Base-by-base conservation (phyloP, 1,140 invertebrate species). In the Centruroides vittatus region DNA sequence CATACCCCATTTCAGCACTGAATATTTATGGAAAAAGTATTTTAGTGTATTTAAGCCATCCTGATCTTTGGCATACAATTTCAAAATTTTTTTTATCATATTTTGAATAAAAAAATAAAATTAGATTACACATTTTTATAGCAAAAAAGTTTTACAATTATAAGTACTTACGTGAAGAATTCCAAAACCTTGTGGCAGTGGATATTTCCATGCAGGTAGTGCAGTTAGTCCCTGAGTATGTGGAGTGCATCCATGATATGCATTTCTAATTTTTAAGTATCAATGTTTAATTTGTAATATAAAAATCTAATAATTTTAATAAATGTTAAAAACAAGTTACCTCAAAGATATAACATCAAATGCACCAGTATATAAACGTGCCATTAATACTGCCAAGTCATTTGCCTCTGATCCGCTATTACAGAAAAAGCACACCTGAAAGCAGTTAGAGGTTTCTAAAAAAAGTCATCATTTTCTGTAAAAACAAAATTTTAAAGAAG, bases 391-490 rank as follows among this genome's bases (percentile, higher is more conserved):
- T 0, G 94, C 94, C 49, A 98, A 75, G 72, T 98, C 95, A 73
- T 97, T 98, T 0, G 95, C 94, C 78, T 98, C 95, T 7, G 91
- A 93, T 0, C 95, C 94, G 71, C 91, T 96, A 71, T 98, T 99
- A 0, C 92, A 86, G 68, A 97, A 84, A 73, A 95, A 96, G 23
- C 90, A 86, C 12, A 88, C 84, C 82, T 86, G 69, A 6, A 71
- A 74, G 60, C 48, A 56, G 23, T 23, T 60, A 60, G 35, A 11
- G n/a, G 3, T 35, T 23, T 13, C 23, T 23, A 41, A 41, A 41
- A 5, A 41, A 41, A 41, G 41, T 41, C 8, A 5, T 41, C 41
- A 41, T 41, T 41, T 41, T 23, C 23, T 8, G 41, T 41, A 41
- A 41, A 41, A 41, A 41, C 8, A 41, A 41, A 41, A 6, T 41